phyloP scores from a whole-genome alignment of 2,797 vertebrate species.

The Microchirus variegatus region DNA sequence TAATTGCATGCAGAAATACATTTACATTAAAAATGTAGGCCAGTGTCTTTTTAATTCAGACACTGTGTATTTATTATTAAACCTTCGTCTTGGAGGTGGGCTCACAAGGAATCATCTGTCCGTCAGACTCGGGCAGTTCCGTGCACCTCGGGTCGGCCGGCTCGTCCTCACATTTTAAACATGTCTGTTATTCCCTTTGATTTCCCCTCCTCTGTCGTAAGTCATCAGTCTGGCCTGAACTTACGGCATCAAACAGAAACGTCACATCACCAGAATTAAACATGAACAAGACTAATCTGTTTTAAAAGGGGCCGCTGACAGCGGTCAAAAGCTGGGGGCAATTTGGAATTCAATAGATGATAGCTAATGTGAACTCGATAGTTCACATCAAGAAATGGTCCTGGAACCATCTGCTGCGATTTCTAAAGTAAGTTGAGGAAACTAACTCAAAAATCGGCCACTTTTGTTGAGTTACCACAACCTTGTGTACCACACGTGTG shows the following conservation, averaged over 20 bases:
- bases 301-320: slow-evolving; percentile 44
- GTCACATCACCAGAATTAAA: slow-evolving; percentile 50
- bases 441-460: neutral
- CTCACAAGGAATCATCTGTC: slow-evolving; percentile 76
- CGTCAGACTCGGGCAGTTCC: slow-evolving; percentile 67
- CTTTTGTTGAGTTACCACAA: neutral
- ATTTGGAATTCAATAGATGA: slow-evolving; percentile 38
- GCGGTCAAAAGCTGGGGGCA: slow-evolving; percentile 40
- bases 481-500: neutral
- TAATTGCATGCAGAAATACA: slow-evolving; percentile 84
- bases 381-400: slow-evolving; percentile 19
- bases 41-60: slow-evolving; percentile 84
- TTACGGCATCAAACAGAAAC: slow-evolving; percentile 55
- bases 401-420: neutral
- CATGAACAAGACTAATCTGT: slow-evolving; percentile 46
- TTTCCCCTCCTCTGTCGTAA: slow-evolving; percentile 64
- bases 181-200: slow-evolving; percentile 76
- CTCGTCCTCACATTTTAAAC: slow-evolving; percentile 59
- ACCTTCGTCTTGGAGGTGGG: slow-evolving; percentile 82
- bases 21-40: slow-evolving; percentile 86
- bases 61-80: slow-evolving; percentile 85
- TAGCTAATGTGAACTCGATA: slow-evolving; percentile 26
- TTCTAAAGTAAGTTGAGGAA: slow-evolving; percentile 1
- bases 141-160: slow-evolving; percentile 39
- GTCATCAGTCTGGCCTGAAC: slow-evolving; percentile 42